phyloP scores from a whole-genome alignment of 2,113 vertebrate species.

The Vidua macroura region DNA sequence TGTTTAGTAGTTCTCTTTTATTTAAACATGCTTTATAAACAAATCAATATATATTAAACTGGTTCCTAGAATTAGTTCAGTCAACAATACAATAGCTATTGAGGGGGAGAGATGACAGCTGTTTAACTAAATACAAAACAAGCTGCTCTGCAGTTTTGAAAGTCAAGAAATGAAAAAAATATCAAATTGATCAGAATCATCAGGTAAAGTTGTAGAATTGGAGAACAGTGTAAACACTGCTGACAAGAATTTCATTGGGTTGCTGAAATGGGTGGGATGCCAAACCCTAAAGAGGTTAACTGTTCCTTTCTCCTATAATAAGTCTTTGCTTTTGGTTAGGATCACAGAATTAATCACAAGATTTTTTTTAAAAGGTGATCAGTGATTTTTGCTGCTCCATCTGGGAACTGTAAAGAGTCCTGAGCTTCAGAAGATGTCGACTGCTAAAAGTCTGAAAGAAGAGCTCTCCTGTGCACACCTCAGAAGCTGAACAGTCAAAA shows the following conservation, averaged over 20 bases:
- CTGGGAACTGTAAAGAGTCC: not conserved
- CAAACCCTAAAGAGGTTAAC: not conserved
- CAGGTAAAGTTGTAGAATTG: not conserved
- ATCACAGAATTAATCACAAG: not conserved
- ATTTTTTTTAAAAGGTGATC: not conserved
- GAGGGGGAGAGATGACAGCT: not conserved
- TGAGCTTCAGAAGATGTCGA: not conserved
- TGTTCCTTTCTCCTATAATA: not conserved
- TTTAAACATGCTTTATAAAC: not conserved
- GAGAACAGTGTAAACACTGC: not conserved
- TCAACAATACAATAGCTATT: not conserved
- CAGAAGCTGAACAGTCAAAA: not conserved
- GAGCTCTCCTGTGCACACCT: not conserved
- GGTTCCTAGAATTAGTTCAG: not conserved
- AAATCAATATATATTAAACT: not conserved
- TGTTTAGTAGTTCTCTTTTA: not conserved
- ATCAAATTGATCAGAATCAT: not conserved
- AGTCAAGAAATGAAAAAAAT: not conserved
- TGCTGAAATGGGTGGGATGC: not conserved
- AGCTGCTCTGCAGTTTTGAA: not conserved
- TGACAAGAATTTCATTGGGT: not conserved
- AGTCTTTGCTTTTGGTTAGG: not conserved
- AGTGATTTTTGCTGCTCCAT: not conserved
- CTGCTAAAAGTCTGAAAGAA: not conserved
- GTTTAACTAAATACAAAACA: not conserved